Base-by-base conservation (phyloP, 2,888 invertebrate species). In the Ormyrus nitidulus region DNA sequence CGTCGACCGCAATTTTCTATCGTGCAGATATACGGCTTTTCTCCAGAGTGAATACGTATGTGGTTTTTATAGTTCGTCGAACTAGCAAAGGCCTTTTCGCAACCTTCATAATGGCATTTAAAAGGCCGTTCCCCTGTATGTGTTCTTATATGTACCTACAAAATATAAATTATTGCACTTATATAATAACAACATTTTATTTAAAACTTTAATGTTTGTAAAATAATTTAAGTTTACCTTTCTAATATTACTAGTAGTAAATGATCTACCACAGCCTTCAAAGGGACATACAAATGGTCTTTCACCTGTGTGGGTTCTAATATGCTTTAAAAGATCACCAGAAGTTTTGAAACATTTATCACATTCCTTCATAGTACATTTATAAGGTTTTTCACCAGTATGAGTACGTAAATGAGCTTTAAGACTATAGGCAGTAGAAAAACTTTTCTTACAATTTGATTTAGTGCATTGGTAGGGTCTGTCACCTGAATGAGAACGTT, bases 51-150 rank as follows among this genome's bases (percentile, higher is more conserved):
- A 85, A 94, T 94, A 77, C 94, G 90, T 83, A 93, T 91, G 85
- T 94, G 94, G 87, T 94, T 94, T 86, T 94, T 94, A 85, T 93
- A 94, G 88, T 94, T 94, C 6, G 94, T 94, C 8, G 94, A 93
- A 58, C 94, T 94, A 3, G 94, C 93, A 89, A 94, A 94, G 0
- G 93, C 92, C 87, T 94, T 92, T 1, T 92, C 92, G 88, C 94
- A 94, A 77, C 91, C 91, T 8, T 91, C 91, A 83, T 93, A 91
- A 7, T 91, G 90, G 85, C 94, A 94, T 51, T 92, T 91, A 86
- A 94, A 94, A 0, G 94, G 94, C 34, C 94, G 89, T 88, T 94
- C 94, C 0, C 94, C 94, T 0, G 94, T 94, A 86, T 94, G 94
- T 0, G 94, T 94, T 64, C 94, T 90, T 58, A 94, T 92, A 85